These are phyloP conservation scores for Marasmarcha lunaedactyla DNA, from an alignment of 2,888 invertebrate species.

Conservation along the genomic window DNA sequence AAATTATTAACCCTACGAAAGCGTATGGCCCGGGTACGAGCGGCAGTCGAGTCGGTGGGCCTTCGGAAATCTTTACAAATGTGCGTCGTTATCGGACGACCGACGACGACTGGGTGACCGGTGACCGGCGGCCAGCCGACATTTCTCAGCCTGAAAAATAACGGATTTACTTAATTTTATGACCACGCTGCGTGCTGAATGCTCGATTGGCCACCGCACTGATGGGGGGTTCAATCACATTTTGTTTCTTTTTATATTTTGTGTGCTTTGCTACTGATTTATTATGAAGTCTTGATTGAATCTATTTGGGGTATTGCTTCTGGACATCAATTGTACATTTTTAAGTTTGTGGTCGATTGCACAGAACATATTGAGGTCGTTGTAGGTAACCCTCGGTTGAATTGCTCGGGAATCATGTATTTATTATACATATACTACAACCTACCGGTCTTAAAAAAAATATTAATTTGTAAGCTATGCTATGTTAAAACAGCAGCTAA, in stretches of 20 bases:
- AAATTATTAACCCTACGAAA: slow-evolving; percentile 26
- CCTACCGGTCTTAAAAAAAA: no score
- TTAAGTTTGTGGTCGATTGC: no score
- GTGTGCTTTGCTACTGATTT: slow-evolving; percentile 15
- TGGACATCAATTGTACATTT: no score
- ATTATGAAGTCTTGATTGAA: slow-evolving; percentile 11
- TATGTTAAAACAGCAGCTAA: no score
- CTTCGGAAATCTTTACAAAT: slow-evolving; percentile 64
- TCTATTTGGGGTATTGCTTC: no score
- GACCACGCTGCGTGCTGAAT: slow-evolving; percentile 64
- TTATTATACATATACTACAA: no score
- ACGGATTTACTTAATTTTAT: slow-evolving; percentile 70
- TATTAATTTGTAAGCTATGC: no score
- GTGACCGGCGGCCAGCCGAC: slow-evolving; percentile 23
- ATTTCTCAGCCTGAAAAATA: slow-evolving; percentile 68
- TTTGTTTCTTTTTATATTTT: slow-evolving; percentile 12
- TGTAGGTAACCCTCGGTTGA: no score
- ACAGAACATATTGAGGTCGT: no score
- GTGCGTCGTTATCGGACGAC: slow-evolving; percentile 55
- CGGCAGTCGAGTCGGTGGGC: slow-evolving; percentile 16
- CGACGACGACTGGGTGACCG: slow-evolving; percentile 62
- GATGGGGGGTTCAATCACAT: slow-evolving; percentile 17
- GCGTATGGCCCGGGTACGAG: slow-evolving; percentile 38
- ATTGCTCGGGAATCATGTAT: no score
- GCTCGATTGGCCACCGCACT: slow-evolving; percentile 39